Evolutionary conservation across 1,140 invertebrate species (phyloP).

Genomic region (Drosophila saltans): DNA sequence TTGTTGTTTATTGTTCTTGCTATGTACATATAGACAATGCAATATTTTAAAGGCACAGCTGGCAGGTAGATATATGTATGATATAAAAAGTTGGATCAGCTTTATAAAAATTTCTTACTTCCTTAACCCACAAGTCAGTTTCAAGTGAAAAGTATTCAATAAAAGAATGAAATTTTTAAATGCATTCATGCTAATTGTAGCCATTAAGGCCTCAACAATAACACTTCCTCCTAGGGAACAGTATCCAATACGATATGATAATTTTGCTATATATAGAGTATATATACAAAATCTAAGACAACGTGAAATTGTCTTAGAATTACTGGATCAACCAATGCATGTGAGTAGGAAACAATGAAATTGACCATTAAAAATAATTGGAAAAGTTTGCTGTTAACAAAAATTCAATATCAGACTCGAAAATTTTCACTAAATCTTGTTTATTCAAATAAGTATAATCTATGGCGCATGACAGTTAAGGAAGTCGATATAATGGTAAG

Average conservation of each 20-base stretch:
- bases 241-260: constrained; percentile 37
- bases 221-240: constrained; percentile 14
- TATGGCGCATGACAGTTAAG: constrained; percentile 27
- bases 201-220: background rate
- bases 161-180: constrained; percentile 24
- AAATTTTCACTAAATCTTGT: background rate
- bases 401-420: too few relatives aligned
- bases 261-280: constrained; percentile 44
- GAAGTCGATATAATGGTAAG: constrained; percentile 49
- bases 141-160: background rate
- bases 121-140: background rate
- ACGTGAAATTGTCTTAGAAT: constrained; percentile 21
- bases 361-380: too few relatives aligned
- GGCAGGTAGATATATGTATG: background rate
- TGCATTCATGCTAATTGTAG: constrained; percentile 31
- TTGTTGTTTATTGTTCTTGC: background rate
- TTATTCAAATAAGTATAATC: constrained; percentile 39
- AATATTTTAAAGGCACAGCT: background rate
- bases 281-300: constrained; percentile 6
- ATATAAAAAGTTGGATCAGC: background rate
- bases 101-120: constrained; percentile 9
- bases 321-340: constrained; percentile 30
- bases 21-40: background rate
- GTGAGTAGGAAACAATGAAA: constrained; percentile 15
- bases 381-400: too few relatives aligned